Evolutionary conservation across 1,140 invertebrate genomes (phyloP), one percentile per base, ranked within the genome.

Genomic region (Trichonephila clavipes): DNA sequence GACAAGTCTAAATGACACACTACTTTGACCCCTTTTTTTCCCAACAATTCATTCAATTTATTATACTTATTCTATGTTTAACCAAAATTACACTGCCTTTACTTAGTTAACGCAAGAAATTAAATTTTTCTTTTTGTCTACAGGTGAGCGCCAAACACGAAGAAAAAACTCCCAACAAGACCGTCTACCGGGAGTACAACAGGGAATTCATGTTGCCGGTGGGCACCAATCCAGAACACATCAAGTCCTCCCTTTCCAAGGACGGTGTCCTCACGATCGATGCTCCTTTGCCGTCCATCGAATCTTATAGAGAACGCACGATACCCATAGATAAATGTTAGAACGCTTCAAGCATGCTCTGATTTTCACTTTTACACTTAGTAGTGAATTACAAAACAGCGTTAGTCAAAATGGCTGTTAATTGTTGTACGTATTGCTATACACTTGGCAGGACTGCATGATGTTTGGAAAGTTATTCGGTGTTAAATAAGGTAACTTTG

Each of bases 201-300:
- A 95, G 96, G 94, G 96, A 96, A 90, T 96, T 96, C 93, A 95
- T 96, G 94, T 94, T 96, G 59, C 96, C 96, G 6, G 95, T 95
- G 21, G 96, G 96, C 77, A 96, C 96, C 51, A 95, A 96, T 92
- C 96, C 96, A 14, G 96, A 96, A 91, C 88, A 95, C 87, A 96
- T 96, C 91, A 95, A 92, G 69, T 96, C 95, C 24, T 95, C 96
- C 28, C 94, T 96, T 21, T 96, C 95, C 44, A 96, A 95, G 40
- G 96, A 96, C 87, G 96, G 96, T 44, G 95, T 96, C 40, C 94
- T 96, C 34, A 96, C 96, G 24, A 95, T 96, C 34, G 95, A 96
- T 85, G 96, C 96, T 34, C 96, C 96, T 18, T 94, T 96, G 19
- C 96, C 96, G 8, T 94, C 89, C 18, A 66, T 94, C 62, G 87